These are phyloP conservation scores for Drosophila mayri DNA, from an alignment of 1,140 invertebrate genomes.

Conservation along the genomic window DNA sequence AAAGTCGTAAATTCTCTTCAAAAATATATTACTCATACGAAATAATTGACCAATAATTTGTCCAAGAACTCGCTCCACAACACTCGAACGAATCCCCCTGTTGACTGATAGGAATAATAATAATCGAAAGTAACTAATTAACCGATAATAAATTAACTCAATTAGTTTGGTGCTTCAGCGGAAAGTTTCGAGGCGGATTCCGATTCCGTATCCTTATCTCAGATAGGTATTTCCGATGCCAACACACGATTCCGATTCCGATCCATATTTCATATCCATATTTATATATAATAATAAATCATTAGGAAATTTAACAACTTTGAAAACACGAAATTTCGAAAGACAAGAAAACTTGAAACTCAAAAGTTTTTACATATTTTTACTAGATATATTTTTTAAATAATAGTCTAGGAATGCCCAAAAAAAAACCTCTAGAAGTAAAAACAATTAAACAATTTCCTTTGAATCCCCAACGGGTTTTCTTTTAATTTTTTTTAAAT, in stretches of 20 bases:
- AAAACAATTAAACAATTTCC: too few species aligned
- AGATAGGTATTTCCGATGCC: neutral
- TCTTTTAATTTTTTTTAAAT: too few species aligned
- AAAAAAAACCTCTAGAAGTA: too few species aligned
- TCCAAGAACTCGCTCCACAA: neutral
- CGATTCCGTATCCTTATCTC: constrained; percentile 5
- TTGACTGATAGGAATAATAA: constrained; percentile 1
- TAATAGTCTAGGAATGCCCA: too few species aligned
- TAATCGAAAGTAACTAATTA: constrained; percentile 43
- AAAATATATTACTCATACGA: neutral
- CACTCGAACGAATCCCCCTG: neutral
- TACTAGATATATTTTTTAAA: too few species aligned
- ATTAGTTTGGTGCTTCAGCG: constrained; percentile 22
- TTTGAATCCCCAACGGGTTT: too few species aligned
- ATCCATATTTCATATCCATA: too few species aligned
- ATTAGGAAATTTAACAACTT: neutral
- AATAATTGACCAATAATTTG: constrained; percentile 5
- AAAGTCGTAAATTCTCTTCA: too few species aligned
- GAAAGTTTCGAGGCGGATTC: constrained; percentile 28
- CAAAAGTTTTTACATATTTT: neutral
- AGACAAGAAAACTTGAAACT: neutral
- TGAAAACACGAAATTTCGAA: neutral
- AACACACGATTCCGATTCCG: neutral
- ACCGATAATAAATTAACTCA: constrained; percentile 35
- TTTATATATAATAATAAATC: neutral